These are phyloP conservation scores for Eueides isabella DNA, from an alignment of 1,140 invertebrate genomes.

Conservation along the genomic window DNA sequence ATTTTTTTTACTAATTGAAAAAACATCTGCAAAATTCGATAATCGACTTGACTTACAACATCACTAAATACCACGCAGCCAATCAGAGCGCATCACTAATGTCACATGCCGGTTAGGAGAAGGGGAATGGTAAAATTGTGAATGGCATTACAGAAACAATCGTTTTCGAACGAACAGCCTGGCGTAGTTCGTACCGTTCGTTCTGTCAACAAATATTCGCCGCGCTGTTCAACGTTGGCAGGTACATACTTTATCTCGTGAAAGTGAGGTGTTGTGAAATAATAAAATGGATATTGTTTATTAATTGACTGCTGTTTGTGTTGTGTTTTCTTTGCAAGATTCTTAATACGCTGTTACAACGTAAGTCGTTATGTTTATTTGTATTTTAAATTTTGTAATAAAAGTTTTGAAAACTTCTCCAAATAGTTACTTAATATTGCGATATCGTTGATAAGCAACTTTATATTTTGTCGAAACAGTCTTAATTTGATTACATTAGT, in stretches of 20 bases:
- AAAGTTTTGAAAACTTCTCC: conserved; percentile 16
- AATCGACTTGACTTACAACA: background rate
- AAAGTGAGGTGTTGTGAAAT: conserved; percentile 52
- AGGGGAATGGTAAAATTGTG: background rate
- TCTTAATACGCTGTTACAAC: conserved; percentile 3
- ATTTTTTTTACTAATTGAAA: background rate
- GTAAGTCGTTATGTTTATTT: conserved; percentile 1
- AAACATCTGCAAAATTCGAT: background rate
- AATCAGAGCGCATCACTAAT: conserved; percentile 38
- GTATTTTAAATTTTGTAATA: background rate
- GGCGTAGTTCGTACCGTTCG: conserved; percentile 18
- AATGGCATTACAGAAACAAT: conserved; percentile 23
- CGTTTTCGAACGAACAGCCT: conserved; percentile 42
- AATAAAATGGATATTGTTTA: conserved; percentile 51
- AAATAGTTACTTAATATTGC: conserved; percentile 12
- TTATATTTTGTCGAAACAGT: conserved; percentile 31
- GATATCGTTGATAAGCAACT: conserved; percentile 36
- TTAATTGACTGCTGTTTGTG: conserved; percentile 37
- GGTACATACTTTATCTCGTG: conserved; percentile 43
- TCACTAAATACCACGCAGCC: background rate
- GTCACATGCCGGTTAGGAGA: conserved; percentile 34
- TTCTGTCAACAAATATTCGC: conserved; percentile 42
- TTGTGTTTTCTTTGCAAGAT: conserved; percentile 16
- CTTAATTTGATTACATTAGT: conserved; percentile 16
- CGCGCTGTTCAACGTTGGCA: conserved; percentile 39